Conservation (phyloP, 1,140 invertebrate species). For the Bombus consobrinus region DNA sequence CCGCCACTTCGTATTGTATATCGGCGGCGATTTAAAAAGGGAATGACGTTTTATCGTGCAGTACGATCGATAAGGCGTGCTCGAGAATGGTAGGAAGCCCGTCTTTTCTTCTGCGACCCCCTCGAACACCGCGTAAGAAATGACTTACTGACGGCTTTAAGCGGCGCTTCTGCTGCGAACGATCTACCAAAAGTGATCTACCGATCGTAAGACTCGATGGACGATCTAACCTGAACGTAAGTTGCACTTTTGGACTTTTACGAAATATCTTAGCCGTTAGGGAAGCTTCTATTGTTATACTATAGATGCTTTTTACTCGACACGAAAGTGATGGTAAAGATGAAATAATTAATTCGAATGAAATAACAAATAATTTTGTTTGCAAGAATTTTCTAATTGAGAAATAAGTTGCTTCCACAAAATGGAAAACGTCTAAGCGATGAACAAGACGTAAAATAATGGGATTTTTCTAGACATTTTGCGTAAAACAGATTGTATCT, state of each 20-base stretch:
- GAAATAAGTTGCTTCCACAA: no score
- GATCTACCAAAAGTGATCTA: neutral
- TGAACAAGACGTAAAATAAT: no score
- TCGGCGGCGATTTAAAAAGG: constrained; percentile 64
- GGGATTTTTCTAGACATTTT: no score
- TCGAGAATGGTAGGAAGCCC: constrained; percentile 48
- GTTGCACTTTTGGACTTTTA: neutral
- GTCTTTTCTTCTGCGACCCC: constrained; percentile 33
- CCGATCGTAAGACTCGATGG: neutral
- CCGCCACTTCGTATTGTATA: constrained; percentile 56
- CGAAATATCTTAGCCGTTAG: neutral
- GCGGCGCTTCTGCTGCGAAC: constrained; percentile 32
- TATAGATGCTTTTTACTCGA: no score
- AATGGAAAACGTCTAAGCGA: no score
- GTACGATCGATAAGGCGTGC: constrained; percentile 60
- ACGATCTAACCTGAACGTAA: neutral
- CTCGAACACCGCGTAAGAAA: constrained; percentile 46
- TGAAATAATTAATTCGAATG: no score
- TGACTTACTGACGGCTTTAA: constrained; percentile 54
- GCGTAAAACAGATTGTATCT: no score
- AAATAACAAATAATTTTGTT: no score
- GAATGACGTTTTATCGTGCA: constrained; percentile 56
- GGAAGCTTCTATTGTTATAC: no score
- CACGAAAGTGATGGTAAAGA: no score
- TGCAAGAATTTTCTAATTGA: no score